Base-by-base conservation (phyloP, 2,113 vertebrate genomes). In the Laterallus jamaicensis region DNA sequence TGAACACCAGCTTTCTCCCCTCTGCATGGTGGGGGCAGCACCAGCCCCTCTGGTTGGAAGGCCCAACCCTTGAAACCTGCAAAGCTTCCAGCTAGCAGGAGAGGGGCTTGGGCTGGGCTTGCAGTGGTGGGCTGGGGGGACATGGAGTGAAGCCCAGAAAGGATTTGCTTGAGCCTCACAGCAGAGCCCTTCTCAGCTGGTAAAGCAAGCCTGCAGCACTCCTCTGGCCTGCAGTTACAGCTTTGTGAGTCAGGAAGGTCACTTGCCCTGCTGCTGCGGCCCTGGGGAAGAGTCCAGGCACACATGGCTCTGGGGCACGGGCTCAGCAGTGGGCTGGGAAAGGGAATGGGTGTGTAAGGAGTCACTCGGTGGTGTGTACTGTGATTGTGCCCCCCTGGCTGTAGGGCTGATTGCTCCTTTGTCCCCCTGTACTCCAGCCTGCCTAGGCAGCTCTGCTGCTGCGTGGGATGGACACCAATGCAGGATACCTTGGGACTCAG, bases 41-140 rank as follows among this genome's bases (percentile, higher is more conserved):
- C 18, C 37, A 85, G 55, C 54, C 76, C 79, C 32, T 76, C 50
- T 4, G 2, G 31, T 52, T 81, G 1, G 0, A n/a, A 55, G n/a
- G 32, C 74, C 49, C n/a, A 66, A 39, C 19, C 58, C 47, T 66
- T 40, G 75, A 66, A 90, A 88, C 5, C 29, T 62, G 55, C 32
- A 82, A 6, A 85, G 9, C 18, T 86, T 58, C 7, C 0, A 0
- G 3, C 25, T 21, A 37, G 73, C 60, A 60, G 31, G 28, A 93
- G 75, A 56, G 29, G 54, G 12, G 7, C 10, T 90, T 67, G 79
- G 68, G 35, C 90, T 73, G 2, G 18, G 82, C 44, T 76, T 9
- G 5, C 32, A 76, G 68, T 29, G 83, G 44, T 0, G 0, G 35
- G 31, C 35, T 69, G 40, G 3, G 13, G 31, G 31, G 1, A 75